phyloP scores from a whole-genome alignment of 2,888 invertebrate genomes.

The Hermaeophaga mercurialis region DNA sequence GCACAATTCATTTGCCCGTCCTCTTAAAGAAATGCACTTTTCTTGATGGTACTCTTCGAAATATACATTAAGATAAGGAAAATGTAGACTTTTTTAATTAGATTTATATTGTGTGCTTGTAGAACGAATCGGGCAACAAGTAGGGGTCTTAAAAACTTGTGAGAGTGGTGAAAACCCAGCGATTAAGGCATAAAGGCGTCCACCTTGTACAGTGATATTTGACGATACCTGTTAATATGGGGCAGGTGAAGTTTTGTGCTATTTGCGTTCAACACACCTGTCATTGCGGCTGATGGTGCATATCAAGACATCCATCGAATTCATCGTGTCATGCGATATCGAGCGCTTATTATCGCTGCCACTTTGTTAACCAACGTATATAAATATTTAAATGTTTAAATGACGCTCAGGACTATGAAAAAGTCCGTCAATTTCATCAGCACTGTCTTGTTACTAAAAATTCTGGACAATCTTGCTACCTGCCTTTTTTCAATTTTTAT shows the following conservation, averaged over 20 bases:
- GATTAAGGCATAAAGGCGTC: constrained; percentile 19
- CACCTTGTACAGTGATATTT: constrained; percentile 40
- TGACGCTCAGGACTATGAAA: background rate
- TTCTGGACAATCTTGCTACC: too few species aligned
- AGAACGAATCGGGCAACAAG: constrained; percentile 10
- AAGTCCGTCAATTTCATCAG: background rate
- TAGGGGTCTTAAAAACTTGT: constrained; percentile 23
- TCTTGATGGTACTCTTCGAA: too few species aligned
- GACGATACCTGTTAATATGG: constrained; percentile 47
- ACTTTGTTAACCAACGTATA: constrained; percentile 28
- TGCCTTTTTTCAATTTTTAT: too few species aligned
- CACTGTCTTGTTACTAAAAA: too few species aligned
- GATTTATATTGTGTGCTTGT: background rate
- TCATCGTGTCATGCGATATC: constrained; percentile 44
- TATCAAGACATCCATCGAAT: constrained; percentile 45
- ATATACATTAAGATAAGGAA: too few species aligned
- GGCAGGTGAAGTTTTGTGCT: constrained; percentile 48
- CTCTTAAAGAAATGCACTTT: too few species aligned
- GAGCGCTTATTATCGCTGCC: constrained; percentile 35
- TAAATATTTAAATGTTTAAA: constrained; percentile 22
- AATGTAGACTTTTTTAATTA: constrained; percentile 13
- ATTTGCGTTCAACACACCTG: constrained; percentile 48
- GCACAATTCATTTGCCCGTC: too few species aligned
- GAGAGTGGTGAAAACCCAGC: constrained; percentile 12
- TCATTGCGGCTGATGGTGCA: constrained; percentile 47